A percentile compares a stretch with the other conserved stretches of the same genome.
Evolutionary conservation across 2,888 invertebrate genomes (phyloP).

Genomic region (Polydrusus cervinus): DNA sequence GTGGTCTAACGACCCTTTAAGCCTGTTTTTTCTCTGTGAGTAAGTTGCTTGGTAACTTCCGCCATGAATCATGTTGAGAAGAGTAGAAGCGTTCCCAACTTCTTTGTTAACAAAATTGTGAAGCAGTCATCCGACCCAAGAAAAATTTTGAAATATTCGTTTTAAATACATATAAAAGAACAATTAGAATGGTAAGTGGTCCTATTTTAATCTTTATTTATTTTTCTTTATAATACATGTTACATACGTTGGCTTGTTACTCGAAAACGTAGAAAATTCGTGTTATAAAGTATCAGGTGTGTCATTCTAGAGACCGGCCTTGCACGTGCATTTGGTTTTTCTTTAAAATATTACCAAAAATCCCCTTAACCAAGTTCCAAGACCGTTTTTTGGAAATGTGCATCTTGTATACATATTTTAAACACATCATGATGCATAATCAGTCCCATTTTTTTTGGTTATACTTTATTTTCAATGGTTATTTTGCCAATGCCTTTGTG

Average conservation of each 20-base stretch:
- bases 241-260: neutral
- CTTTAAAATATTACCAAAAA: constrained; percentile 9
- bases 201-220: constrained; percentile 1
- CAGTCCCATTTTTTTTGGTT: too few relatives aligned
- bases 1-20: too few relatives aligned
- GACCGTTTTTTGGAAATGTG: too few relatives aligned
- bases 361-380: neutral
- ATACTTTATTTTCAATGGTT: neutral
- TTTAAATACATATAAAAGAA: neutral
- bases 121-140: constrained; percentile 5
- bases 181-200: constrained; percentile 22
- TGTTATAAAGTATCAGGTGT: constrained; percentile 27
- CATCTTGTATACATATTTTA: too few relatives aligned
- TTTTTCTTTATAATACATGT: neutral
- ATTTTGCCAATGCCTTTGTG: neutral
- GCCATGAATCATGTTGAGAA: too few relatives aligned
- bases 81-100: constrained; percentile 32
- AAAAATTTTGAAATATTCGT: neutral
- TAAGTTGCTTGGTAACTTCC: too few relatives aligned
- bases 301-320: constrained; percentile 38
- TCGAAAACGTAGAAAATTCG: neutral
- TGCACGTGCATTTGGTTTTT: constrained; percentile 34
- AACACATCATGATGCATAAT: too few relatives aligned
- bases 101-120: constrained; percentile 42
- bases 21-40: too few relatives aligned